Evolutionary conservation across 2,888 invertebrate genomes (phyloP).

Genomic region (Tethea ocularis): DNA sequence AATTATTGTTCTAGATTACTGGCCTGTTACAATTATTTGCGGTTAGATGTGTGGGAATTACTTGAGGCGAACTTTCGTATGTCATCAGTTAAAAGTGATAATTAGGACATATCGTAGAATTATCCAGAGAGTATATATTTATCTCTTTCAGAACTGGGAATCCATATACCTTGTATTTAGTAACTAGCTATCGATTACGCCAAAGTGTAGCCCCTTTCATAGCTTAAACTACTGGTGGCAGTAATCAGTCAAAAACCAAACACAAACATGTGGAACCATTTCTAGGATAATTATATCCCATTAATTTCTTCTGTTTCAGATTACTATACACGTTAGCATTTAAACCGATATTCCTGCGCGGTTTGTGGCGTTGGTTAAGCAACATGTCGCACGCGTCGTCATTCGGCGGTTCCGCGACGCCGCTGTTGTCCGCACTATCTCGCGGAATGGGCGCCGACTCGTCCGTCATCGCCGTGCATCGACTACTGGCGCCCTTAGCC

Average conservation of each 20-base stretch:
- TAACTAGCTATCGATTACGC: no score
- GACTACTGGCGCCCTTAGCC: conserved; percentile 90
- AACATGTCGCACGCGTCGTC: conserved; percentile 65
- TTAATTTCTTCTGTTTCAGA: conserved; percentile 59
- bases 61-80: background rate
- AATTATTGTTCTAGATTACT: background rate
- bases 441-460: conserved; percentile 85
- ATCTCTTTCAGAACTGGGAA: no score
- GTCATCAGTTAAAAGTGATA: no score
- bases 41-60: background rate
- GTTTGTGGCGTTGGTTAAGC: conserved; percentile 87
- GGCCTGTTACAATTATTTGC: background rate
- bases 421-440: conserved; percentile 86
- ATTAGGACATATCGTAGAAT: no score
- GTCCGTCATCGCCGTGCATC: conserved; percentile 85
- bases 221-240: no score
- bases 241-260: no score
- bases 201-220: no score
- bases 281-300: no score
- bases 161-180: no score
- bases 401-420: conserved; percentile 77
- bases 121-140: no score
- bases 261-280: no score
- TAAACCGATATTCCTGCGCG: conserved; percentile 89
- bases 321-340: conserved; percentile 91